phyloP scores from a whole-genome alignment of 2,113 vertebrate genomes.

The Lycaon pictus region DNA sequence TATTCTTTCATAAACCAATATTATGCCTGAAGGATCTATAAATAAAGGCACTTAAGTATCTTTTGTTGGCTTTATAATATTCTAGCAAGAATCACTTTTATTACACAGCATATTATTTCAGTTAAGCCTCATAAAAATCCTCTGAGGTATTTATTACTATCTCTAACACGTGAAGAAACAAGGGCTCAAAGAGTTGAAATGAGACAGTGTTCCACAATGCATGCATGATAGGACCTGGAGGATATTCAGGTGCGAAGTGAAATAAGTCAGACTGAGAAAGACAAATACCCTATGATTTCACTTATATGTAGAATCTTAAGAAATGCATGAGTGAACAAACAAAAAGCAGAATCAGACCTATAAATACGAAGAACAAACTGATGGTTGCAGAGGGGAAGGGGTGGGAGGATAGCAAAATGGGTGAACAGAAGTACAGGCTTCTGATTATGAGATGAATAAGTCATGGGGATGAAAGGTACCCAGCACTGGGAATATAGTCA shows the following conservation, averaged over 20 bases:
- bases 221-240: background rate
- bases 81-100: background rate
- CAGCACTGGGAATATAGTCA: background rate
- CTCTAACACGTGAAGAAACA: background rate
- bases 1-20: constrained; percentile 4
- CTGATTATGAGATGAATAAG: background rate
- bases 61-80: background rate
- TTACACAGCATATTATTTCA: background rate
- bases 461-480: background rate
- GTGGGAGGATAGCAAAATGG: background rate
- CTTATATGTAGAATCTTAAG: background rate
- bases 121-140: background rate
- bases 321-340: background rate
- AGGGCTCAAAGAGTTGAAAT: background rate
- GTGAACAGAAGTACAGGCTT: background rate
- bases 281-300: background rate
- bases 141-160: background rate
- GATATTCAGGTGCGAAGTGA: background rate
- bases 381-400: background rate
- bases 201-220: background rate
- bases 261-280: background rate
- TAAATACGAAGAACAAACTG: background rate
- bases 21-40: background rate
- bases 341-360: background rate
- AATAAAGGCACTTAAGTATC: background rate